Conservation (phyloP, 2,888 invertebrate genomes). For the Cosmia pyralina region DNA sequence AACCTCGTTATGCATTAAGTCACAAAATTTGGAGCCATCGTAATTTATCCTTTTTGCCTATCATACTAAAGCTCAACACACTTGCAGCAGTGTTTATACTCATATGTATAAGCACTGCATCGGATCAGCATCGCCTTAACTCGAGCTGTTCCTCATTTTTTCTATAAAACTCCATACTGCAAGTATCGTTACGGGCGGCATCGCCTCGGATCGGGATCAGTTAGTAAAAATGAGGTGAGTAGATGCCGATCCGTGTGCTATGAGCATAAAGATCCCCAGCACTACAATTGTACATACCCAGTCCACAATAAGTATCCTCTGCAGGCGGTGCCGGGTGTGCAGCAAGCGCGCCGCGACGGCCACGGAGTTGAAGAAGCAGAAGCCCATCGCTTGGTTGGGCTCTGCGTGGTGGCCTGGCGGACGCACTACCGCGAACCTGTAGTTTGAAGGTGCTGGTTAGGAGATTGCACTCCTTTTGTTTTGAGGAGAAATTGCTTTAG, state of each 20-base stretch:
- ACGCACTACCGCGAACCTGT: constrained; percentile 99
- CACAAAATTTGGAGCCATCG: too few species aligned
- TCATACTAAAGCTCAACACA: too few species aligned
- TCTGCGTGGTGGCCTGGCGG: constrained; percentile 99
- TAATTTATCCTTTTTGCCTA: too few species aligned
- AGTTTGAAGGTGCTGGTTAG: not conserved
- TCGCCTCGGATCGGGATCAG: not conserved
- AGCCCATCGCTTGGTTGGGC: constrained; percentile 99
- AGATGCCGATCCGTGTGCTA: not conserved
- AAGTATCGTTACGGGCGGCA: not conserved
- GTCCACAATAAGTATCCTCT: constrained; percentile 98
- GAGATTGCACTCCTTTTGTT: not conserved
- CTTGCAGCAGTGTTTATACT: too few species aligned
- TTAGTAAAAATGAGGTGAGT: not conserved
- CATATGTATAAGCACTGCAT: not conserved
- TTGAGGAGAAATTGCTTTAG: not conserved
- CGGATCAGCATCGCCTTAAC: not conserved
- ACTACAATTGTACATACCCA: constrained; percentile 91
- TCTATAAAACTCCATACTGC: not conserved
- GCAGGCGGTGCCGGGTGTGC: constrained; percentile 95
- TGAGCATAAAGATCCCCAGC: not conserved
- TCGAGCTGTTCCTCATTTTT: not conserved
- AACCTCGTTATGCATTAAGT: too few species aligned
- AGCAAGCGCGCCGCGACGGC: constrained; percentile 98
- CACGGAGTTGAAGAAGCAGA: constrained; percentile 99